Evolutionary conservation across 2,888 invertebrate genomes (phyloP).

Genomic region (Epirrhoe tristata): DNA sequence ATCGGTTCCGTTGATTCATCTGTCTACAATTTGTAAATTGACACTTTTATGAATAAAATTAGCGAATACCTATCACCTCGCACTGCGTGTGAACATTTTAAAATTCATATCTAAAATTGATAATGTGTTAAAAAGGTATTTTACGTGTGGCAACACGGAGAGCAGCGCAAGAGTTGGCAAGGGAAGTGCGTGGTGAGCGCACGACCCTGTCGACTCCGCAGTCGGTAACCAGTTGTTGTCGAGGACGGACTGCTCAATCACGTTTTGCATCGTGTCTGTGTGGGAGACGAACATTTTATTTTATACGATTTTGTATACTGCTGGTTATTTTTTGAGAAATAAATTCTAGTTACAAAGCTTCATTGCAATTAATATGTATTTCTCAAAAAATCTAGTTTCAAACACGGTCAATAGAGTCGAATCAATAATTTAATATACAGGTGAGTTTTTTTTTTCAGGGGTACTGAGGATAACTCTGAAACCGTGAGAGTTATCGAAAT

Average conservation of each 20-base stretch:
- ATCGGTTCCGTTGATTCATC: background rate
- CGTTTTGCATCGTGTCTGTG: constrained; percentile 81
- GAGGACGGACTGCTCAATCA: constrained; percentile 81
- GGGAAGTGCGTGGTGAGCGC: constrained; percentile 58
- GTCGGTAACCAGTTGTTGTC: constrained; percentile 83
- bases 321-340: no score
- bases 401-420: no score
- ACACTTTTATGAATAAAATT: constrained; percentile 43
- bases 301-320: no score
- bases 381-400: no score
- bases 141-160: constrained; percentile 61
- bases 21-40: constrained; percentile 48
- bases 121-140: constrained; percentile 54
- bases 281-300: constrained; percentile 13
- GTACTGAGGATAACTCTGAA: no score
- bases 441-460: no score
- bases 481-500: no score
- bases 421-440: no score
- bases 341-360: no score
- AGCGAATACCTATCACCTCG: constrained; percentile 70
- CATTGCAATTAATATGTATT: no score
- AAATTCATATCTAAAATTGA: constrained; percentile 50
- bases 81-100: constrained; percentile 52
- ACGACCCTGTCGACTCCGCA: constrained; percentile 72
- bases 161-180: constrained; percentile 60